Evolutionary conservation across 1,140 invertebrate species (phyloP).

Genomic region (Holotrichia oblita): DNA sequence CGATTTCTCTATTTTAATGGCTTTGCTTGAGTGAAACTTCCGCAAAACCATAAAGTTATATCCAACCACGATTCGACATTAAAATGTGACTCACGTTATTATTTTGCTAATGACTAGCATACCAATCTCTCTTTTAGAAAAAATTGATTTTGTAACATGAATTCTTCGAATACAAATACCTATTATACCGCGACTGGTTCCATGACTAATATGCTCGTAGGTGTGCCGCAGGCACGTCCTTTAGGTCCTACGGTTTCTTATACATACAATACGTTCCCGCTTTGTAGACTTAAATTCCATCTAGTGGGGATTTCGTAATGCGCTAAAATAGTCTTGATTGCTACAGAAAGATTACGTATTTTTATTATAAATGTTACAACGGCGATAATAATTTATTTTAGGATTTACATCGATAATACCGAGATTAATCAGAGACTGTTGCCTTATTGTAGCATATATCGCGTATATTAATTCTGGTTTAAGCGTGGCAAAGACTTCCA

Average conservation of each 20-base stretch:
- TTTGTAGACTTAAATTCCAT: background rate
- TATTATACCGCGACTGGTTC: background rate
- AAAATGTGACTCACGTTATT: constrained; percentile 17
- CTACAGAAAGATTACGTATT: background rate
- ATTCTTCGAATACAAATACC: constrained; percentile 7
- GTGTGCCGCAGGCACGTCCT: constrained; percentile 13
- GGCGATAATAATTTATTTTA: background rate
- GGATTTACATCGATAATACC: background rate
- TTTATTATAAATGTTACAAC: background rate
- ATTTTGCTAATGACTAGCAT: background rate
- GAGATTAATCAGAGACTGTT: background rate
- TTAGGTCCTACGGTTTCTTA: background rate
- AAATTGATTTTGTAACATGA: background rate
- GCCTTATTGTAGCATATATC: background rate
- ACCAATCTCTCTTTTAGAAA: background rate
- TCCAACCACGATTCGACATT: background rate
- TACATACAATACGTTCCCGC: background rate
- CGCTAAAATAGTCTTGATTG: background rate
- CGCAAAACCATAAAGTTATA: background rate
- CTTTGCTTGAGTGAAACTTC: background rate
- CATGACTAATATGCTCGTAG: constrained; percentile 9
- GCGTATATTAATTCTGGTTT: background rate
- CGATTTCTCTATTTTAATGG: background rate
- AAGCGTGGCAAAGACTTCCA: background rate
- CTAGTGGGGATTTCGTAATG: background rate